Percentiles rank a stretch among this genome's conserved stretches.
Conservation (phyloP, 2,888 invertebrate genomes). For the Azorinus chamasolen region DNA sequence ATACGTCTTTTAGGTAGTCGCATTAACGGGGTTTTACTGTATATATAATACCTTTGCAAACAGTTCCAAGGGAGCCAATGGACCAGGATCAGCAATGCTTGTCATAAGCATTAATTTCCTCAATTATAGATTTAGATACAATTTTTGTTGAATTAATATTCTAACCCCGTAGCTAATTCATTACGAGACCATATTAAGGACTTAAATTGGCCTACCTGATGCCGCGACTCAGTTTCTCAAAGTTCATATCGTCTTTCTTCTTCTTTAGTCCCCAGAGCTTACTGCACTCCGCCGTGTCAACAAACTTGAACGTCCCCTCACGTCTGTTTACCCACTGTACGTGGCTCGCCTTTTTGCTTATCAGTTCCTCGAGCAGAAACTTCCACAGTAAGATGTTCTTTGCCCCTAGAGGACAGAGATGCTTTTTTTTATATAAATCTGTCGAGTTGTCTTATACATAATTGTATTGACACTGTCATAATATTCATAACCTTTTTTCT, state of each 20-base stretch:
- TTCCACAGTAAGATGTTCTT: constrained; percentile 78
- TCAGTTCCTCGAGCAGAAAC: constrained; percentile 73
- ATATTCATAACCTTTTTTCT: background rate
- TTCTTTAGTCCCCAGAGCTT: constrained; percentile 74
- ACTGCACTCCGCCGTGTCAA: constrained; percentile 73
- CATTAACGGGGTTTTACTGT: too few species aligned
- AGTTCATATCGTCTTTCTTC: constrained; percentile 78
- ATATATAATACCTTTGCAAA: too few species aligned
- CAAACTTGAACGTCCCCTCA: constrained; percentile 73
- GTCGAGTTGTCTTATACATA: background rate
- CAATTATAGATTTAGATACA: too few species aligned
- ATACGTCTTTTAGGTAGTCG: too few species aligned
- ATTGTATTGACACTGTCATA: too few species aligned
- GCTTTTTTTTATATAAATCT: background rate
- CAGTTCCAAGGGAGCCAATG: too few species aligned
- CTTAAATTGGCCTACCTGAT: constrained; percentile 76
- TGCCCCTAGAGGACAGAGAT: constrained; percentile 62
- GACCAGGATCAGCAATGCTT: too few species aligned
- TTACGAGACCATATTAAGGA: too few species aligned
- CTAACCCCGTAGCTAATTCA: too few species aligned
- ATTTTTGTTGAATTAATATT: too few species aligned
- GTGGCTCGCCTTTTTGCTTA: constrained; percentile 50
- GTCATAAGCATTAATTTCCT: too few species aligned
- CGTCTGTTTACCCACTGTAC: constrained; percentile 70
- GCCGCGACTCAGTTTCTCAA: constrained; percentile 79